Base-by-base conservation (phyloP, 1,140 invertebrate genomes). In the Paralvinella palmiformis region DNA sequence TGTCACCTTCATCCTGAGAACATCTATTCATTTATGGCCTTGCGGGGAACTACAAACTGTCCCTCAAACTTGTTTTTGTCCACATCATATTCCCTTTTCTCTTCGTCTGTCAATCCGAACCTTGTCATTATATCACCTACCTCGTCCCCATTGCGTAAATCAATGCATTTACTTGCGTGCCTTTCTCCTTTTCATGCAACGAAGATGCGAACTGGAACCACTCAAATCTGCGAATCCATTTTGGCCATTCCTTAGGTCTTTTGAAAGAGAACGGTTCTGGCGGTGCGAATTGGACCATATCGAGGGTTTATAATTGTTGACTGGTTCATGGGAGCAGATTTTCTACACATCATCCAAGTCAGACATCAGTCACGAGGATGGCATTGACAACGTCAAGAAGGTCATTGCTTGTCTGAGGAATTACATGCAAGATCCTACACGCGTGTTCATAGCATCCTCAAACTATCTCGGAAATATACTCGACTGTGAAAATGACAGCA, bases 271-370 rank as follows among this genome's bases (percentile, higher is more conserved):
- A 48, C 2, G 2, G 44, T 48, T 48, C 44, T 48, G 44, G 44
- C 44, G 44, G 44, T n/a, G 44, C 44, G 44, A 48, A n/a, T 48
- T 48, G 44, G 44, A 24, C 44, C 44, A 48, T 48, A 24, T 48
- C 2, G 44, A 48, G 27, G n/a, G 44, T 48, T 48, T 3, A 4
- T 48, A 48, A 48, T 48, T n/a, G n/a, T n/a, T n/a, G n/a, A n/a
- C n/a, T n/a, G n/a, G n/a, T n/a, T n/a, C n/a, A n/a, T n/a, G n/a
- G n/a, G n/a, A n/a, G n/a, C n/a, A n/a, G n/a, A n/a, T n/a, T n/a
- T n/a, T n/a, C n/a, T n/a, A n/a, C n/a, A n/a, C n/a, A n/a, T n/a
- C n/a, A n/a, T n/a, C n/a, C n/a, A n/a, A n/a, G n/a, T n/a, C n/a
- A n/a, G n/a, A n/a, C n/a, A n/a, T n/a, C n/a, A n/a, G n/a, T n/a